A percentile compares a stretch with the other conserved stretches of the same genome.
phyloP scores from a whole-genome alignment of 2,888 invertebrate genomes.

The Calliphora vomitoria region DNA sequence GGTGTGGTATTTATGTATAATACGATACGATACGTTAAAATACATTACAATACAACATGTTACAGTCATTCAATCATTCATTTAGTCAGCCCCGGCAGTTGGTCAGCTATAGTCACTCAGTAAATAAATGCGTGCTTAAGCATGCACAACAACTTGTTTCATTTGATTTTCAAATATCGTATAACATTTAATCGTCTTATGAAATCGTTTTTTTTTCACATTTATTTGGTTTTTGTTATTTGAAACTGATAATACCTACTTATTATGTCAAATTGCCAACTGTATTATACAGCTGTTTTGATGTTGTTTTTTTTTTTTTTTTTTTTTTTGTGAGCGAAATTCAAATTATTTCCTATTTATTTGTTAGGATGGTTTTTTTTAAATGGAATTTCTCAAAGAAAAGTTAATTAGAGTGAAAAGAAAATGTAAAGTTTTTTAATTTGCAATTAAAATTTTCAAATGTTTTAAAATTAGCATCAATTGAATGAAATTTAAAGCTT shows the following conservation, averaged over 20 bases:
- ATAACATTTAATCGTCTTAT: conserved; percentile 60
- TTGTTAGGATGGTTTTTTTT: too few species aligned
- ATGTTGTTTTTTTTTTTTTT: conserved; percentile 23
- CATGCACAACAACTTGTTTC: conserved; percentile 49
- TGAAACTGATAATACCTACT: background rate
- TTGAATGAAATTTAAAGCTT: too few species aligned
- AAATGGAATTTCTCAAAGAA: too few species aligned
- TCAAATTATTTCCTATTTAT: background rate
- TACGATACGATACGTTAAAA: conserved; percentile 5
- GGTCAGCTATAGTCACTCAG: background rate
- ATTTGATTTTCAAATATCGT: conserved; percentile 43
- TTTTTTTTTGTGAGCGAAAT: background rate
- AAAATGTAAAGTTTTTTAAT: too few species aligned
- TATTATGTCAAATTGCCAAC: conserved; percentile 17
- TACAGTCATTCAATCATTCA: conserved; percentile 27
- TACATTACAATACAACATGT: conserved; percentile 29
- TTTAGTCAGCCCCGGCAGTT: background rate
- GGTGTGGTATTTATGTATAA: conserved; percentile 61
- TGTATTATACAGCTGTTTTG: background rate
- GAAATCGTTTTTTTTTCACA: conserved; percentile 12
- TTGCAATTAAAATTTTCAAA: too few species aligned
- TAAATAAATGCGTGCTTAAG: conserved; percentile 43
- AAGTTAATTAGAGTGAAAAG: too few species aligned
- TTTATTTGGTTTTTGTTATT: conserved; percentile 2
- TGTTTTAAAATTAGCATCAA: too few species aligned